Conservation (phyloP, 2,797 vertebrate genomes). For the Toxotes lorentzi region DNA sequence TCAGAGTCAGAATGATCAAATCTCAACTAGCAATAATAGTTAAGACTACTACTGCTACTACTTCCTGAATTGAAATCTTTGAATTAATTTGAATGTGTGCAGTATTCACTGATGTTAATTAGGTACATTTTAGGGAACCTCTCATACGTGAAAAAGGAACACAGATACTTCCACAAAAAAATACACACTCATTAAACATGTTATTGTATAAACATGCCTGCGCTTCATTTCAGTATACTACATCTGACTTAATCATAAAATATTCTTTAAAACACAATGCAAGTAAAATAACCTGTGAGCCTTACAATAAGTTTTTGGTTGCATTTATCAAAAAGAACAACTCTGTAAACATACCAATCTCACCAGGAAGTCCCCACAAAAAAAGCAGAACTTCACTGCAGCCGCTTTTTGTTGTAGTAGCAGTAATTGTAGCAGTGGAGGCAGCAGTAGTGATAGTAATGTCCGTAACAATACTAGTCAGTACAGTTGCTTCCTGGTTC, state of each 20-base stretch:
- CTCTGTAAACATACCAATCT: slow-evolving; percentile 50
- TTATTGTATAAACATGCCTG: background rate
- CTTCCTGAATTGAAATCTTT: slow-evolving; percentile 43
- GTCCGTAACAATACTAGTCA: slow-evolving; percentile 56
- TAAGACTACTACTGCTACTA: background rate
- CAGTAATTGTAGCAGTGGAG: background rate
- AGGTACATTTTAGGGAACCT: background rate
- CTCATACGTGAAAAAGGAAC: background rate
- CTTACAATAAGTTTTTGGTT: background rate
- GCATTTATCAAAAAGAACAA: slow-evolving; percentile 3
- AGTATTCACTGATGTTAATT: background rate
- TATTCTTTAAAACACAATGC: background rate
- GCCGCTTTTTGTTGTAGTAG: slow-evolving; percentile 27
- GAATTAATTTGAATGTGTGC: background rate
- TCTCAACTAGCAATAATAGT: background rate
- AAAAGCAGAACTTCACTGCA: slow-evolving; percentile 61
- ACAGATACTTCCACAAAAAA: background rate
- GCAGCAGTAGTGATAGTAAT: slow-evolving; percentile 16
- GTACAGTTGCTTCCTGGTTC: slow-evolving; percentile 73
- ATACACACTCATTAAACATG: background rate
- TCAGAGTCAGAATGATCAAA: background rate
- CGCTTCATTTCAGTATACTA: background rate
- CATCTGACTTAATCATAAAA: background rate
- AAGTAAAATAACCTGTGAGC: background rate
- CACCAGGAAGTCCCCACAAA: slow-evolving; percentile 68